phyloP scores from a whole-genome alignment of 2,888 invertebrate genomes.

The Phoronis australis region DNA sequence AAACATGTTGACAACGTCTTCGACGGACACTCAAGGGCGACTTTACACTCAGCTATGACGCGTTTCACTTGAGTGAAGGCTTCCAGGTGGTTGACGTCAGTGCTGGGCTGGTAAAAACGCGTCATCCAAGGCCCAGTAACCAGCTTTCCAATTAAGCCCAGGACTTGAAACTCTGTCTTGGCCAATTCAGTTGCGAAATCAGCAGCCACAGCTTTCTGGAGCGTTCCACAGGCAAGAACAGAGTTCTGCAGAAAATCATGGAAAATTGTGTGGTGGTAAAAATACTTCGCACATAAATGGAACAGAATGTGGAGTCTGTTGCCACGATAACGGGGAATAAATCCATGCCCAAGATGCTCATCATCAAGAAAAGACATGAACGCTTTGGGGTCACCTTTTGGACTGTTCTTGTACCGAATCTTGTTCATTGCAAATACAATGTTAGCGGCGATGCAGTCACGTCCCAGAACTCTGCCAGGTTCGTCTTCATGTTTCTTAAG shows the following conservation, averaged over 20 bases:
- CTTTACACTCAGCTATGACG: not conserved
- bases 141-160: slow-evolving; percentile 9
- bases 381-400: slow-evolving; percentile 17
- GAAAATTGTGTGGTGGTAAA: slow-evolving; percentile 5
- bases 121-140: slow-evolving; percentile 11
- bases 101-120: slow-evolving; percentile 6
- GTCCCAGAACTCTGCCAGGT: slow-evolving; percentile 11
- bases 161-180: slow-evolving; percentile 10
- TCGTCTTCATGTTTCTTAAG: slow-evolving; percentile 7
- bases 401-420: slow-evolving; percentile 14
- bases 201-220: slow-evolving; percentile 3
- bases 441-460: slow-evolving; percentile 14
- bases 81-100: slow-evolving; percentile 3
- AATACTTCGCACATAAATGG: slow-evolving; percentile 10
- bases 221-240: slow-evolving; percentile 11
- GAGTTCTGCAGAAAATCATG: slow-evolving; percentile 5
- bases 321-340: slow-evolving; percentile 15
- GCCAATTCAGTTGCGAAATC: slow-evolving; percentile 8
- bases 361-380: slow-evolving; percentile 11
- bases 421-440: slow-evolving; percentile 16
- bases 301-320: slow-evolving; percentile 16
- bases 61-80: slow-evolving; percentile 1
- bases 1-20: not conserved
- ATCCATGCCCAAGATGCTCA: slow-evolving; percentile 5
- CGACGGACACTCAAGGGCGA: not conserved